phyloP scores from a whole-genome alignment of 1,140 invertebrate species.

The Bombus difficillimus region DNA sequence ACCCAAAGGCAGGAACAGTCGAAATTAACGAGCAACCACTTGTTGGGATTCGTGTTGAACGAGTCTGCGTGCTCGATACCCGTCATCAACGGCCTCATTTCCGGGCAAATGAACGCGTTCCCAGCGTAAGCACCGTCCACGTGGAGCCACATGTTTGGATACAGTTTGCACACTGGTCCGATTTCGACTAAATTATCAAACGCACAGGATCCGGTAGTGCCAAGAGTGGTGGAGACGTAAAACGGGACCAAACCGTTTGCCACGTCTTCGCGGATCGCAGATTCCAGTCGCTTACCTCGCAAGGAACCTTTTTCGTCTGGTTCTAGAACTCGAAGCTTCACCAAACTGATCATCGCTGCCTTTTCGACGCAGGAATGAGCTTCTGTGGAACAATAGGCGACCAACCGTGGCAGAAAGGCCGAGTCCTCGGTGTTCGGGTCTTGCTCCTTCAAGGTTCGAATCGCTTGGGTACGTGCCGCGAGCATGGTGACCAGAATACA shows the following conservation, averaged over 20 bases:
- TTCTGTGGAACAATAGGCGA: conserved; percentile 91
- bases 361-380: conserved; percentile 97
- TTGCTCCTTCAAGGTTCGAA: conserved; percentile 87
- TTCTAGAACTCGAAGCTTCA: conserved; percentile 94
- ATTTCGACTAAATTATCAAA: conserved; percentile 93
- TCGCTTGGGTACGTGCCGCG: conserved; percentile 89
- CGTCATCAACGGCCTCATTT: conserved; percentile 88
- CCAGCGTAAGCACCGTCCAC: conserved; percentile 94
- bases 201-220: conserved; percentile 92
- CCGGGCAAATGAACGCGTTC: conserved; percentile 92
- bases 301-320: conserved; percentile 92
- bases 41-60: conserved; percentile 97
- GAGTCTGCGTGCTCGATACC: conserved; percentile 94
- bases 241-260: conserved; percentile 93
- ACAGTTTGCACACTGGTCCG: conserved; percentile 89
- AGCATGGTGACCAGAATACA: conserved; percentile 93
- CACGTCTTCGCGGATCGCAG: conserved; percentile 90
- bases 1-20: conserved; percentile 97
- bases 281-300: conserved; percentile 87
- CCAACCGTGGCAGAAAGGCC: conserved; percentile 91
- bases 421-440: conserved; percentile 84
- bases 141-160: conserved; percentile 87
- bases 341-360: conserved; percentile 94
- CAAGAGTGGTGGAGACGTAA: conserved; percentile 91
- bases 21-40: conserved; percentile 95